Conservation (phyloP, 2,113 vertebrate genomes). For the Chrysemys picta region DNA sequence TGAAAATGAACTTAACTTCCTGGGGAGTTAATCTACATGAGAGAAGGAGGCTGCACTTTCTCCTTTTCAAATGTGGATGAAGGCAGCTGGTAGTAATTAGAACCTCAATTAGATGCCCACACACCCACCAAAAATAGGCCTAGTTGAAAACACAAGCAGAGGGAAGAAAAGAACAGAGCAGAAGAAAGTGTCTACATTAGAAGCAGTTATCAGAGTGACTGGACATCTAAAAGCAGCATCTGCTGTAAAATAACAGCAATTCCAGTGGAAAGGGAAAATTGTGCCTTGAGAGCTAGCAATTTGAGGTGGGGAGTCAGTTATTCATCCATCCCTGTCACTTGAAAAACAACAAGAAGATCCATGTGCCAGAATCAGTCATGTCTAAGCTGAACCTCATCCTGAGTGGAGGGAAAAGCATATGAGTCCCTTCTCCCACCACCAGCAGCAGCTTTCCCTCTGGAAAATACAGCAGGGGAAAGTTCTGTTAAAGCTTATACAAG, state of each 20-base stretch:
- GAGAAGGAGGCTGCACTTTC: neutral
- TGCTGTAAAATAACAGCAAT: neutral
- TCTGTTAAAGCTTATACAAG: neutral
- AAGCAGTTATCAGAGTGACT: neutral
- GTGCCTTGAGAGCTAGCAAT: neutral
- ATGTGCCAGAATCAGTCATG: neutral
- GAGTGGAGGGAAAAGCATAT: neutral
- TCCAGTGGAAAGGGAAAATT: neutral
- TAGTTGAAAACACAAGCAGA: neutral
- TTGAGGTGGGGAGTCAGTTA: neutral
- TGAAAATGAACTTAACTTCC: neutral
- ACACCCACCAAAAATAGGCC: neutral
- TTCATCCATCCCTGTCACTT: neutral
- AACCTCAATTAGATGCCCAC: neutral
- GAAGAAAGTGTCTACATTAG: neutral
- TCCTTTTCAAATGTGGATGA: neutral
- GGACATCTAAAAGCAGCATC: neutral
- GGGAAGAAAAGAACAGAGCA: neutral
- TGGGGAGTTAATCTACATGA: neutral
- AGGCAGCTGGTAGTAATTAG: neutral
- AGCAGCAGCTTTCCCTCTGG: neutral
- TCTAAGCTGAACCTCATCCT: neutral
- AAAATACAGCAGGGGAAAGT: neutral
- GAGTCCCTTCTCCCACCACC: neutral
- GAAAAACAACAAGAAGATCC: neutral